Base-by-base conservation (phyloP, 1,140 invertebrate genomes). In the Saccostrea cuccullata region DNA sequence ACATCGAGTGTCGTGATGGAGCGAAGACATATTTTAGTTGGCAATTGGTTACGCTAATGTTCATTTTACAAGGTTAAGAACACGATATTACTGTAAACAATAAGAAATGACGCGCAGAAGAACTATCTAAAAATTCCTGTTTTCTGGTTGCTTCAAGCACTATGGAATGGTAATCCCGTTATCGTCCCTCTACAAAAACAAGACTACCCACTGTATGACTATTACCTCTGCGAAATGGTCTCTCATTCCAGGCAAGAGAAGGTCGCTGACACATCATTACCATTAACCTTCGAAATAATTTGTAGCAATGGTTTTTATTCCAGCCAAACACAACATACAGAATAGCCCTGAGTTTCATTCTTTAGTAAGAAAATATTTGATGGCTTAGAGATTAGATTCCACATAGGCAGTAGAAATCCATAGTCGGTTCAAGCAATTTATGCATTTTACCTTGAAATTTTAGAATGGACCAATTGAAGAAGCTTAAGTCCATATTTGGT, bases 21-120 rank as follows among this genome's bases (percentile, higher is more conserved):
- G 70, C 70, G 70, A 77, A 77, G 70, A 77, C 70, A 77, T 77
- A 77, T 77, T 77, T 77, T 77, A 77, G 70, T 77, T 77, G 70
- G 70, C 70, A 77, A 36, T 77, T 30, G 23, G 70, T 77, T 77
- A 77, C 70, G 70, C 26, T 77, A 77, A 77, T 77, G 70, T 77
- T 77, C 70, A 30, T 77, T 77, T 77, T 77, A 77, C 70, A 77
- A 77, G 70, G 70, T 77, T 77, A 77, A 77, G 70, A 77, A 77
- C 70, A 77, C 70, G 70, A 26, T 77, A 36, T 26, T 26, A 26
- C 70, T 77, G 70, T 77, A 77, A 77, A 77, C 70, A 77, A 77
- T 77, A 77, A 26, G 70, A 77, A 77, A 36, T 77, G 70, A 77
- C 26, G 70, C 70, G 70, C 70, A 30, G 36, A 77, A 26, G 26